Evolutionary conservation across 2,888 invertebrate species (phyloP).

Genomic region (Erebia palarica): DNA sequence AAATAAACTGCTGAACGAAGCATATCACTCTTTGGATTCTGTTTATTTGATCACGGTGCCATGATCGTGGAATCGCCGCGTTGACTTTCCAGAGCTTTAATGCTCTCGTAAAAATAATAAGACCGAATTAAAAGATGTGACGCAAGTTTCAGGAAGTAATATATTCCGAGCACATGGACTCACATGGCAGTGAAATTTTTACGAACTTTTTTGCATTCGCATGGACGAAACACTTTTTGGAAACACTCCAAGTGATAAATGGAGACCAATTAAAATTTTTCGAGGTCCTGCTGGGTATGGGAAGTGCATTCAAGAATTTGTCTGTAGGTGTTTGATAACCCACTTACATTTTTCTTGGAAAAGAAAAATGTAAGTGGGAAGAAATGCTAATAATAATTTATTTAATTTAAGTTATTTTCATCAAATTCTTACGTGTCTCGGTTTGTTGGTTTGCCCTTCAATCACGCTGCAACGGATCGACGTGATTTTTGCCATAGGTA

Average conservation of each 20-base stretch:
- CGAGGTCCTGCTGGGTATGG: constrained; percentile 8
- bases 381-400: neutral
- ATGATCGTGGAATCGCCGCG: neutral
- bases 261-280: constrained; percentile 24
- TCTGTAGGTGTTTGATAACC: constrained; percentile 12
- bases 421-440: no score
- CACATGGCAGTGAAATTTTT: constrained; percentile 45
- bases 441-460: no score
- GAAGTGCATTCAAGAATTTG: constrained; percentile 9
- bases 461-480: no score
- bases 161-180: constrained; percentile 51
- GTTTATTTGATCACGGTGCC: neutral
- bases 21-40: no score
- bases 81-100: constrained; percentile 41
- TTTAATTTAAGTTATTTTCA: no score
- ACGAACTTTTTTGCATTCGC: constrained; percentile 23
- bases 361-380: no score
- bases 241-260: constrained; percentile 21
- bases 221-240: constrained; percentile 22
- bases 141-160: constrained; percentile 55
- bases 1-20: no score
- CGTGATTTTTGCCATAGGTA: no score
- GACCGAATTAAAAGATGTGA: constrained; percentile 46
- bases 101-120: constrained; percentile 66
- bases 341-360: neutral